Conservation (phyloP, 2,888 invertebrate genomes). For the Stictocephala bisonia region DNA sequence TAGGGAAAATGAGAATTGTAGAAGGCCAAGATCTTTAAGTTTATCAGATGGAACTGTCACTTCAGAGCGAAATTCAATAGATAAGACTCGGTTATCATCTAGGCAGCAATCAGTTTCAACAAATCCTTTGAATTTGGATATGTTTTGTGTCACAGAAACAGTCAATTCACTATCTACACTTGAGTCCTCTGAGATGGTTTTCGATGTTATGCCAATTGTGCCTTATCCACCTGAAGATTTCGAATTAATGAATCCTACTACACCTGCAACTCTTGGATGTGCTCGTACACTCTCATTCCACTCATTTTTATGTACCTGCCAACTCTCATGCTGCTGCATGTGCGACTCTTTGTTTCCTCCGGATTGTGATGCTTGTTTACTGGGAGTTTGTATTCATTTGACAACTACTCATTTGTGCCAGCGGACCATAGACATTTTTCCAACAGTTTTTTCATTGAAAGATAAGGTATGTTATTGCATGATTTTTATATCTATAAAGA, state of each 20-base stretch:
- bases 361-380: slow-evolving; percentile 76
- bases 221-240: slow-evolving; percentile 49
- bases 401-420: slow-evolving; percentile 65
- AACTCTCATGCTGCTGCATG: slow-evolving; percentile 71
- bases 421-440: slow-evolving; percentile 63
- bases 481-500: neutral
- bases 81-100: slow-evolving; percentile 40
- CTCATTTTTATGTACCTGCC: slow-evolving; percentile 66
- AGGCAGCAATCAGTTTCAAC: slow-evolving; percentile 43
- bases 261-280: slow-evolving; percentile 59
- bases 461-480: slow-evolving; percentile 65
- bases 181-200: slow-evolving; percentile 54
- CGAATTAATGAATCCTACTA: slow-evolving; percentile 32
- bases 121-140: slow-evolving; percentile 62
- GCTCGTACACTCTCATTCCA: slow-evolving; percentile 67
- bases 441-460: slow-evolving; percentile 64
- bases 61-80: slow-evolving; percentile 25
- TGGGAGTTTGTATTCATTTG: slow-evolving; percentile 69
- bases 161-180: slow-evolving; percentile 61
- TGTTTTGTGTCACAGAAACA: slow-evolving; percentile 64
- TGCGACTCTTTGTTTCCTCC: slow-evolving; percentile 71
- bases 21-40: slow-evolving; percentile 58
- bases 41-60: slow-evolving; percentile 54
- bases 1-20: slow-evolving; percentile 61
- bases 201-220: no score